phyloP scores from a whole-genome alignment of 2,888 invertebrate species.

The Sussaba pulchella region DNA sequence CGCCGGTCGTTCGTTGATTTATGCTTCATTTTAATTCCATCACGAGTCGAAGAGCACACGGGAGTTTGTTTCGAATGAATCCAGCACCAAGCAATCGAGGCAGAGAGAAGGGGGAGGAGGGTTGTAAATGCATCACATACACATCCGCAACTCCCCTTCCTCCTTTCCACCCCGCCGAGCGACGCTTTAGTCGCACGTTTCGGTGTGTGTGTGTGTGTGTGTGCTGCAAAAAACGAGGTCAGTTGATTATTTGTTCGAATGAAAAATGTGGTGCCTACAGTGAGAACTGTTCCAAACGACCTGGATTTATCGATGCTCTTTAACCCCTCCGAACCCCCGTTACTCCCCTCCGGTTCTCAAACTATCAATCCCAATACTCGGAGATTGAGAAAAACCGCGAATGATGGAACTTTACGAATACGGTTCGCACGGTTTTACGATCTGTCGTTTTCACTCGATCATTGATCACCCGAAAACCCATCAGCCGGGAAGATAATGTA shows the following conservation, averaged over 20 bases:
- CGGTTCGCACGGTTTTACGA: slow-evolving; percentile 25
- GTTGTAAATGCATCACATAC: slow-evolving; percentile 4
- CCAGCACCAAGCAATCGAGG: no score
- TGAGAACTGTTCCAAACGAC: slow-evolving; percentile 57
- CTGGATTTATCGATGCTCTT: slow-evolving; percentile 68
- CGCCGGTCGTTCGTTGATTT: slow-evolving; percentile 63
- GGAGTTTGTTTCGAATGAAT: slow-evolving; percentile 27
- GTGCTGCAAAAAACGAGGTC: slow-evolving; percentile 71
- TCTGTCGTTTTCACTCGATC: neutral
- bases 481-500: no score
- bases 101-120: no score
- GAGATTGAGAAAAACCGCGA: neutral
- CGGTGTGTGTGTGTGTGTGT: slow-evolving; percentile 63
- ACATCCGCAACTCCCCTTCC: no score
- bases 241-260: slow-evolving; percentile 70
- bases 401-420: slow-evolving; percentile 24
- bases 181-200: slow-evolving; percentile 11
- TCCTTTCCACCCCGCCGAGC: neutral
- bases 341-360: neutral
- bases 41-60: slow-evolving; percentile 26
- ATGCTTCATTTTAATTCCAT: slow-evolving; percentile 69
- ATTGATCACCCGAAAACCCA: no score
- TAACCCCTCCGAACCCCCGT: slow-evolving; percentile 10
- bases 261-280: slow-evolving; percentile 60
- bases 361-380: slow-evolving; percentile 10